Evolutionary conservation across 2,888 invertebrate species (phyloP).

Genomic region (Crossocerus cetratus): DNA sequence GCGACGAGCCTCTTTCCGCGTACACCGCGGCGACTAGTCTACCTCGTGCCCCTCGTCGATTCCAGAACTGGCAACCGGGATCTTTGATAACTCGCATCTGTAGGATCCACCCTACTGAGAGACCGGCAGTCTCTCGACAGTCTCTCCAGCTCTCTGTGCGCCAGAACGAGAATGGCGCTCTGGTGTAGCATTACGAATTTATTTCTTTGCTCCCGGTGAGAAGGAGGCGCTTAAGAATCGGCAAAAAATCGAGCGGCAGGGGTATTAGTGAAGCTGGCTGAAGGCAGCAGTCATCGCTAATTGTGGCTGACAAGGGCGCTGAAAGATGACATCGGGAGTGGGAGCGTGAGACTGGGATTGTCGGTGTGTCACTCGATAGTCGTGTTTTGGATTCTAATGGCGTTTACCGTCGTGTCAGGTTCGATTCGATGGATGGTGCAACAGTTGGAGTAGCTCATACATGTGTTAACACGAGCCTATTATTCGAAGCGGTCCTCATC

Average conservation of each 20-base stretch:
- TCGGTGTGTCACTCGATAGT: slow-evolving; percentile 41
- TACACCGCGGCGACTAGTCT: not conserved
- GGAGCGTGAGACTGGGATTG: slow-evolving; percentile 37
- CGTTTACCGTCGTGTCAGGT: slow-evolving; percentile 41
- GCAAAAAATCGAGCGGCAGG: not conserved
- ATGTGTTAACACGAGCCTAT: slow-evolving; percentile 40
- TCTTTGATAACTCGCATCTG: slow-evolving; percentile 39
- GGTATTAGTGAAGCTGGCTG: slow-evolving; percentile 1
- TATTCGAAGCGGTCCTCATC: slow-evolving; percentile 24
- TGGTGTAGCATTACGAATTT: slow-evolving; percentile 34
- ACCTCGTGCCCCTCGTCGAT: not conserved
- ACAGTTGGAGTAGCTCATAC: slow-evolving; percentile 44
- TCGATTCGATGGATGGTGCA: slow-evolving; percentile 39
- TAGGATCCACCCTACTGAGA: not conserved
- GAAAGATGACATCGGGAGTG: slow-evolving; percentile 48
- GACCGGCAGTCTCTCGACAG: not conserved
- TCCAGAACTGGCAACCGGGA: not conserved
- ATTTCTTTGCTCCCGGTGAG: slow-evolving; percentile 16
- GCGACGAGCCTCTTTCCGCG: not conserved
- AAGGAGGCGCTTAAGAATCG: slow-evolving; percentile 5
- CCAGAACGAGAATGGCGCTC: too few species aligned
- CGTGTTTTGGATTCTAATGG: slow-evolving; percentile 49
- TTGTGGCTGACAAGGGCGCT: slow-evolving; percentile 49
- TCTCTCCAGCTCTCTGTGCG: not conserved
- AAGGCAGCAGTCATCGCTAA: slow-evolving; percentile 37